A percentile compares a stretch with the other conserved stretches of the same genome.
Conservation (phyloP, 23 tunicate species). For the Clavelina lepadiformis region DNA sequence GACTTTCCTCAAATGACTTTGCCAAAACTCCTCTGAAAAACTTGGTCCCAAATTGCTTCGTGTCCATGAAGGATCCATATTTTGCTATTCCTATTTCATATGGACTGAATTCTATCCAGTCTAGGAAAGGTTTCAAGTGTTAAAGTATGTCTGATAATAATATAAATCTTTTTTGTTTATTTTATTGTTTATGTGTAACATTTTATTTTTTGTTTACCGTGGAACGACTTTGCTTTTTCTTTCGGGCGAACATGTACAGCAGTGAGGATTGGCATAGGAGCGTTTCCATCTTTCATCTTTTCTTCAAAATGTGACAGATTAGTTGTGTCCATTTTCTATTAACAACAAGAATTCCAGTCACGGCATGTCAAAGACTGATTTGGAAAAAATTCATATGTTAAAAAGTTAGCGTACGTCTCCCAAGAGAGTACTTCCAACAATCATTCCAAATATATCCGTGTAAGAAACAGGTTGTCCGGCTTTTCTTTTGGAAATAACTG, state of each 20-base stretch:
- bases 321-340: conserved; percentile 47
- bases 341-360: neutral
- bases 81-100: conserved; percentile 88
- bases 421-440: conserved; percentile 53
- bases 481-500: conserved; percentile 31
- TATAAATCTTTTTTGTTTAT: too few species aligned
- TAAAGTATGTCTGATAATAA: too few species aligned
- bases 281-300: conserved; percentile 34
- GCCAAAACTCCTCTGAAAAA: conserved; percentile 71
- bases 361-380: too few species aligned
- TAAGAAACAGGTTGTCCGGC: conserved; percentile 73
- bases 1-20: conserved; percentile 46
- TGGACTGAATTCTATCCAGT: conserved; percentile 85
- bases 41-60: conserved; percentile 63
- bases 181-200: too few species aligned
- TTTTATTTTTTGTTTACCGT: conserved; percentile 44
- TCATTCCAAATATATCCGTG: conserved; percentile 75
- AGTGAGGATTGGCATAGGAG: conserved; percentile 72
- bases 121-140: too few species aligned
- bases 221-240: conserved; percentile 46
- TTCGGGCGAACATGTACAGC: conserved; percentile 61
- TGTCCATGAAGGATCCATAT: conserved; percentile 78
- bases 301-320: conserved; percentile 43
- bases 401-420: too few species aligned
- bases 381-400: neutral